Evolutionary conservation across 2,888 invertebrate genomes (phyloP).

Genomic region (Cepaea hortensis): DNA sequence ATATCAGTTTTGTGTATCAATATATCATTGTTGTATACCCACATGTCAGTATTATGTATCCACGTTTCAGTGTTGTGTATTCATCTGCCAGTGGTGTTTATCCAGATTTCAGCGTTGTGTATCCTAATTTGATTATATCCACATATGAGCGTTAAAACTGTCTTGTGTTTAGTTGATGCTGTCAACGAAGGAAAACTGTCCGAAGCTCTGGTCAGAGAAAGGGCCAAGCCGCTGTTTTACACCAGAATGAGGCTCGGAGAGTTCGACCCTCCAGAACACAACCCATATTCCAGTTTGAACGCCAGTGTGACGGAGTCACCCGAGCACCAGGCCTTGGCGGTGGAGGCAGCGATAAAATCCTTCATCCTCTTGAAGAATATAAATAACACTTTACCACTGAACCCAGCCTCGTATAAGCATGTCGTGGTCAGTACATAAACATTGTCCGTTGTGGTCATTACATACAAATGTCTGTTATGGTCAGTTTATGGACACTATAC

Average conservation of each 20-base stretch:
- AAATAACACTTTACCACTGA: constrained; percentile 56
- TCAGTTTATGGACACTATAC: no score
- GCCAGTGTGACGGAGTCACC: constrained; percentile 59
- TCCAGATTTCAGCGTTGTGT: no score
- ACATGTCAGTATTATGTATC: no score
- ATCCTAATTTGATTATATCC: no score
- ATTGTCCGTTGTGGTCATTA: background rate
- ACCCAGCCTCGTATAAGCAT: background rate
- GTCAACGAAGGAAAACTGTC: constrained; percentile 50
- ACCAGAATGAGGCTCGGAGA: constrained; percentile 61
- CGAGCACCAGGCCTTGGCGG: constrained; percentile 59
- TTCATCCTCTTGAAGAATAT: constrained; percentile 70
- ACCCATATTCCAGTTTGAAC: constrained; percentile 60
- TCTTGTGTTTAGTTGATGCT: constrained; percentile 46
- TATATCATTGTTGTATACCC: no score
- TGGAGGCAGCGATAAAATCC: constrained; percentile 65
- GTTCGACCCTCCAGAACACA: constrained; percentile 60
- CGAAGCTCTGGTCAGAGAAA: constrained; percentile 48
- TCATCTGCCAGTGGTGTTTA: no score
- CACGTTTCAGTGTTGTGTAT: no score
- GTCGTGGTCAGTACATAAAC: constrained; percentile 44
- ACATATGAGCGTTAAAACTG: no score
- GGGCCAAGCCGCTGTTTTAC: constrained; percentile 57
- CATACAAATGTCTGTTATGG: background rate
- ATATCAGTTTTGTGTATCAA: no score